Conservation (phyloP, 2,797 vertebrate species). For the Cynodonichthys magdalenae region DNA sequence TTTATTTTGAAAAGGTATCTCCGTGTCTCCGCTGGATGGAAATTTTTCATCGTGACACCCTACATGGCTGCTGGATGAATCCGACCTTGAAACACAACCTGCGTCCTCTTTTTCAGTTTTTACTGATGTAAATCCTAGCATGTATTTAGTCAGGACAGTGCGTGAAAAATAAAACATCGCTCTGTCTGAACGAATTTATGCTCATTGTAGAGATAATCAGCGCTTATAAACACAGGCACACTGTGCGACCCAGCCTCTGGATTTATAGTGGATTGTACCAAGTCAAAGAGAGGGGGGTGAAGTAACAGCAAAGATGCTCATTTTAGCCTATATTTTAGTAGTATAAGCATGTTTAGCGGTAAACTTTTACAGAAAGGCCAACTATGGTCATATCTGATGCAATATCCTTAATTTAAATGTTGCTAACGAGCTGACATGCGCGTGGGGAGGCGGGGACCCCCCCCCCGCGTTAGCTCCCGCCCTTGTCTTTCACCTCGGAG, state of each 20-base stretch:
- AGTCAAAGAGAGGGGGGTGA: rapidly evolving
- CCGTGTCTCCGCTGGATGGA: not conserved
- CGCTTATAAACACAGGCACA: conserved; percentile 65
- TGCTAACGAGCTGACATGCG: rapidly evolving
- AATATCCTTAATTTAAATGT: rapidly evolving
- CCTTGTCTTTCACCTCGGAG: not conserved
- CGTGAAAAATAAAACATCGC: too few relatives aligned
- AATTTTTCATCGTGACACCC: not conserved
- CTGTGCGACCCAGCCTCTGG: conserved; percentile 33
- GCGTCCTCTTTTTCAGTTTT: too few relatives aligned
- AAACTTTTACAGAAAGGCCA: rapidly evolving
- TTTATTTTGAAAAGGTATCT: not conserved
- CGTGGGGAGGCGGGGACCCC: not conserved
- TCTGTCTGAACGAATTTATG: not conserved
- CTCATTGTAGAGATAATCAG: not conserved
- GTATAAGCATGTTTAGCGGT: rapidly evolving
- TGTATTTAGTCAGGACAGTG: too few relatives aligned
- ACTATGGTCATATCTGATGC: rapidly evolving
- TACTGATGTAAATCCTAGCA: too few relatives aligned
- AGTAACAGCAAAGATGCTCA: rapidly evolving
- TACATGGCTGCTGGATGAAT: not conserved
- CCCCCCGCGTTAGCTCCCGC: not conserved
- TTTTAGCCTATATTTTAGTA: not conserved
- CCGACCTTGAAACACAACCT: not conserved
- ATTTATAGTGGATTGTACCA: conserved; percentile 65